Conservation (phyloP, 2,888 invertebrate genomes). For the Slavum lentiscoides region DNA sequence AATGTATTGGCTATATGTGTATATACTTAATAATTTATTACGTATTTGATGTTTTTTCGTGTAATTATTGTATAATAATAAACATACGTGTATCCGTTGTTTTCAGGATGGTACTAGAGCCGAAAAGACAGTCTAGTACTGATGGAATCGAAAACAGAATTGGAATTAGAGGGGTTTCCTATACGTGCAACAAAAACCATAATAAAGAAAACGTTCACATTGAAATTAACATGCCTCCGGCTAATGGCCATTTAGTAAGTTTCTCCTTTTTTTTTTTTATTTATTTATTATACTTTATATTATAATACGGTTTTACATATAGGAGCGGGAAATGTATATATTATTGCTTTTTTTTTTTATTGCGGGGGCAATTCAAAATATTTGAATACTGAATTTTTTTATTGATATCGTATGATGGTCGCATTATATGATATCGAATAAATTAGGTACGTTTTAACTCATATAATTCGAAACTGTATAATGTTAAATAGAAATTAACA, state of each 20-base stretch:
- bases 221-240: conserved; percentile 47
- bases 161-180: conserved; percentile 38
- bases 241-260: conserved; percentile 49
- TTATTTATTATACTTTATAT: neutral
- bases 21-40: neutral
- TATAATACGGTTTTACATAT: neutral
- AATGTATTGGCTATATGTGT: no score
- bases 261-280: no score
- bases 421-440: no score
- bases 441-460: no score
- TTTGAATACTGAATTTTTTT: no score
- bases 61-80: no score
- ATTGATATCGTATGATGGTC: no score
- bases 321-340: neutral
- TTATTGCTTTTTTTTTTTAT: no score
- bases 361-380: no score
- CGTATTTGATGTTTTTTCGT: no score
- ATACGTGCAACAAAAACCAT: conserved; percentile 31
- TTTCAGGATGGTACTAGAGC: conserved; percentile 51
- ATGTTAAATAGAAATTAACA: no score
- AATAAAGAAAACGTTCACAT: conserved; percentile 33
- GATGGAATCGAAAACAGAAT: conserved; percentile 46
- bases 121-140: conserved; percentile 35
- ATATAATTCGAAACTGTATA: no score
- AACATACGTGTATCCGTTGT: neutral